Percentiles rank a stretch among this genome's conserved stretches.
Conservation (phyloP, 1,140 invertebrate species). For the Polypedilum pembai region DNA sequence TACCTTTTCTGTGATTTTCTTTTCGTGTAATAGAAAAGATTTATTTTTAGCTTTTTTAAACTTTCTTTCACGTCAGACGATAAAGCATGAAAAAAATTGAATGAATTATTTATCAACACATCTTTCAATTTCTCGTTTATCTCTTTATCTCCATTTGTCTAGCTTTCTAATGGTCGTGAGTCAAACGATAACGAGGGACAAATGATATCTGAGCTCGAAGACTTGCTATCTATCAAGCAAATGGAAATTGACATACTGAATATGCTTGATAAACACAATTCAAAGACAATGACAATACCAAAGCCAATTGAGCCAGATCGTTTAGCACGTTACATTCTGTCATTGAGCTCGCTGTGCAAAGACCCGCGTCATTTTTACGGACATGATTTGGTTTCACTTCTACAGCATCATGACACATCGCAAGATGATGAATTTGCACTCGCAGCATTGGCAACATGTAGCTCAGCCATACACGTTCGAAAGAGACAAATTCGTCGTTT, state of each 20-base stretch:
- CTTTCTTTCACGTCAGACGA: neutral
- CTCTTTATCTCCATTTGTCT: too few relatives aligned
- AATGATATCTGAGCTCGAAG: conserved; percentile 50
- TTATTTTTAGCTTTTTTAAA: neutral
- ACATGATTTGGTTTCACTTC: conserved; percentile 64
- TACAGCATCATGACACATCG: conserved; percentile 62
- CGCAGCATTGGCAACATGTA: conserved; percentile 61
- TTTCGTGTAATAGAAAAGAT: neutral
- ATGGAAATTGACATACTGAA: conserved; percentile 74
- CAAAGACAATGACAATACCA: conserved; percentile 34
- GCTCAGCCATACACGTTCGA: conserved; percentile 68
- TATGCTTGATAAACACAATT: conserved; percentile 52
- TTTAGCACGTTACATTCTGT: conserved; percentile 65
- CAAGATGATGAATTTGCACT: conserved; percentile 62
- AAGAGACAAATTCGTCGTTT: conserved; percentile 68
- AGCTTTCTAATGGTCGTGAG: conserved; percentile 41
- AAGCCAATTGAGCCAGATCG: conserved; percentile 63
- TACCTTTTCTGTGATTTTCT: neutral
- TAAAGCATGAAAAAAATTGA: neutral
- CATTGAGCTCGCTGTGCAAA: conserved; percentile 66
- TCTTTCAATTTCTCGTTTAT: neutral
- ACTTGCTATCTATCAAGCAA: conserved; percentile 70
- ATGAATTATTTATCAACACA: conserved; percentile 4
- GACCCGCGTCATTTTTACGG: conserved; percentile 75
- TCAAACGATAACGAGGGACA: conserved; percentile 44